Conservation (phyloP, 2,888 invertebrate species). For the Andrena haemorrhoa region DNA sequence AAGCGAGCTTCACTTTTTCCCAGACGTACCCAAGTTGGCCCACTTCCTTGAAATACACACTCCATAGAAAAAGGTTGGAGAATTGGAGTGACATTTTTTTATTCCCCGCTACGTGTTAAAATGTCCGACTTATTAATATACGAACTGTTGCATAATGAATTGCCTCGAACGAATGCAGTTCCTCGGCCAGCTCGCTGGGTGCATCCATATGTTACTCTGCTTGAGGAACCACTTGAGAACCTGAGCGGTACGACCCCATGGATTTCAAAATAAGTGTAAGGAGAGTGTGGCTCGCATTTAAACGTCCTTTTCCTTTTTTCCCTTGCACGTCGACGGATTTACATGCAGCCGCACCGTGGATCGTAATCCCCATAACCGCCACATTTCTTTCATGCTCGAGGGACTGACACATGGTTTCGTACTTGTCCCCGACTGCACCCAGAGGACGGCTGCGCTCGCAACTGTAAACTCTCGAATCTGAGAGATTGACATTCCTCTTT, state of each 20-base stretch:
- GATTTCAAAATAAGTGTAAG: constrained; percentile 59
- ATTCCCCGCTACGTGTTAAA: neutral
- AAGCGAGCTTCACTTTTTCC: too few species aligned
- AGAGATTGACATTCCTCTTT: constrained; percentile 12
- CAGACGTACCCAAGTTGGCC: too few species aligned
- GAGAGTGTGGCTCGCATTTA: constrained; percentile 48
- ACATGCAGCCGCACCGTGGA: constrained; percentile 52
- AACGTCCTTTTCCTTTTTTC: constrained; percentile 41
- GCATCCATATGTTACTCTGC: constrained; percentile 57
- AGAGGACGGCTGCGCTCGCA: constrained; percentile 15
- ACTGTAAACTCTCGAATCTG: constrained; percentile 19
- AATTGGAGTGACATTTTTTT: neutral
- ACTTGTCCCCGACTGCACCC: constrained; percentile 4
- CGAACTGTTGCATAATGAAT: neutral
- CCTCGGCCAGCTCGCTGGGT: neutral
- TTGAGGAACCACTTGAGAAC: constrained; percentile 52
- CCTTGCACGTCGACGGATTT: constrained; percentile 68
- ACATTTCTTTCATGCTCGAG: constrained; percentile 49
- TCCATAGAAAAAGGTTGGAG: neutral
- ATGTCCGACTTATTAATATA: neutral
- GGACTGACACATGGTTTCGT: constrained; percentile 57
- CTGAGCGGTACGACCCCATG: constrained; percentile 25
- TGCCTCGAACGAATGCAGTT: constrained; percentile 7
- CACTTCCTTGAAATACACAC: neutral
- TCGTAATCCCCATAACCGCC: constrained; percentile 59